Base-by-base conservation (phyloP, 2,888 invertebrate species). In the Euclidia mi region DNA sequence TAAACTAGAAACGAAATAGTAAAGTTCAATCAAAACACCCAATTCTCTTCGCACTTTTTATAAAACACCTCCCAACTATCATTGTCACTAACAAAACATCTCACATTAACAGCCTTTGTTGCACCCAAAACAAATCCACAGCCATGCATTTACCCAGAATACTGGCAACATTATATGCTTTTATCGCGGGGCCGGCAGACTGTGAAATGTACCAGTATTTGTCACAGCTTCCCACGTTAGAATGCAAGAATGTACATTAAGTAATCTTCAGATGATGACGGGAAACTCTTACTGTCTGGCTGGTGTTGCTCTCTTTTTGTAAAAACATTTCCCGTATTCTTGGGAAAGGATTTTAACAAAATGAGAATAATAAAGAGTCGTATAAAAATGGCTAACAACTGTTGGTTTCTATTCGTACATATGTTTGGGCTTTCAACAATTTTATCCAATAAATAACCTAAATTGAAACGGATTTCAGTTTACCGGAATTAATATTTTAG, bases 161-260 rank as follows among this genome's bases (percentile, higher is more conserved):
- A 77, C 71, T 74, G 68, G 66, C 73, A 84, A 82, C 46, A 45
- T 86, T 84, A 78, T 66, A 78, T 73, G 82, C 82, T 85, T 80
- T 85, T 76, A 85, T 78, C 78, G 79, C 77, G 76, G 78, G 81
- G 80, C 86, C 90, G 85, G 89, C 80, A 93, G 93, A 93, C 93
- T 91, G 93, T 92, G 88, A 91, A 94, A 93, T 91, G 92, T 79
- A 66, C 82, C 72, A 74, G 80, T 81, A 90, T 89, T 89, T 87
- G 85, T 88, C 88, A 89, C 81, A 77, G 67, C 72, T 68, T 69
- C 71, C 44, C 15, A 28, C 32, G 40, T 69, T 59, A 49, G 65
- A 72, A 79, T 79, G 58, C n/a, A n/a, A 65, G 58, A 74, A 71
- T 70, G 64, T 69, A 64, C 70, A 70, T 81, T 77, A 76, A 56